Conservation (phyloP, 2,888 invertebrate species). For the Drosophila meridiana region DNA sequence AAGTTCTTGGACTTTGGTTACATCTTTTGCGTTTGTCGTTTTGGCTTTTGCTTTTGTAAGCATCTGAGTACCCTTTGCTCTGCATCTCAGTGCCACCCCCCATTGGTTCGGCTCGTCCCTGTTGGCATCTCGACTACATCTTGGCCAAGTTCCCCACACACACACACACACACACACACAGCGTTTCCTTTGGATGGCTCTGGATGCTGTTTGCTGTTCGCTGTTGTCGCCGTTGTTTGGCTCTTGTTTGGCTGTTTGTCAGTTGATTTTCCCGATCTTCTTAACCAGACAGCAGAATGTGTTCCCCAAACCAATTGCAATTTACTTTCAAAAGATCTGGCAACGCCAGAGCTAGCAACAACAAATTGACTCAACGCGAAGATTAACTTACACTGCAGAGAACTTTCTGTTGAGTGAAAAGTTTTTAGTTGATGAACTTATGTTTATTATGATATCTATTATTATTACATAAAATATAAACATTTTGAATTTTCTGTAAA, state of each 20-base stretch:
- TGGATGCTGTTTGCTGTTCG: slow-evolving; percentile 44
- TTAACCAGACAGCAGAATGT: slow-evolving; percentile 6
- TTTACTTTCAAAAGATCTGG: slow-evolving; percentile 10
- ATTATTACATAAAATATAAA: too few relatives aligned
- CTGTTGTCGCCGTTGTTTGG: slow-evolving; percentile 15
- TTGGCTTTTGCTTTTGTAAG: slow-evolving; percentile 48
- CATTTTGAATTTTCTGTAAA: too few relatives aligned
- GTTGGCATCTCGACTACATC: slow-evolving; percentile 12
- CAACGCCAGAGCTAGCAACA: neutral
- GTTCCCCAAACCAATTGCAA: slow-evolving; percentile 4
- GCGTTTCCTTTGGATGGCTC: slow-evolving; percentile 38
- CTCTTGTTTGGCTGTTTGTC: slow-evolving; percentile 60
- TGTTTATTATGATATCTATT: too few relatives aligned
- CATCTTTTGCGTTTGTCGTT: slow-evolving; percentile 50
- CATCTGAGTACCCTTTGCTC: slow-evolving; percentile 5
- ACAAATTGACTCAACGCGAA: neutral
- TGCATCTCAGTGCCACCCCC: neutral
- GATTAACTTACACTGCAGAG: neutral
- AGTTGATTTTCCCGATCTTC: slow-evolving; percentile 10
- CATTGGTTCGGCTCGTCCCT: slow-evolving; percentile 25
- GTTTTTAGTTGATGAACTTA: too few relatives aligned
- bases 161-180: slow-evolving; percentile 5
- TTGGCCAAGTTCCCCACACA: slow-evolving; percentile 23
- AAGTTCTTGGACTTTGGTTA: slow-evolving; percentile 53
- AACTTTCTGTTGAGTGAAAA: neutral